Base-by-base conservation (phyloP, 2,888 invertebrate genomes). In the Rhamphomyia laevipes region DNA sequence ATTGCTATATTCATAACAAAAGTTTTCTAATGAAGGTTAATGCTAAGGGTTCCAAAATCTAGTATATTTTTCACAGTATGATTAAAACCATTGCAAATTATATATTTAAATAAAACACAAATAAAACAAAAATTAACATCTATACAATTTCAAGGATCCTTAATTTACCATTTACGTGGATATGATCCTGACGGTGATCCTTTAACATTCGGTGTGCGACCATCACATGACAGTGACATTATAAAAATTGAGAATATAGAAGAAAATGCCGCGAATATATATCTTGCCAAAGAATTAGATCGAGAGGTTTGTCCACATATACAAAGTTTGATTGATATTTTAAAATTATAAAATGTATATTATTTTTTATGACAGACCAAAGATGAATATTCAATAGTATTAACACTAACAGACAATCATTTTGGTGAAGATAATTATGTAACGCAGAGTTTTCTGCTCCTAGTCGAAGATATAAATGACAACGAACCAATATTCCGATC, bases 401-500 rank as follows among this genome's bases (percentile, higher is more conserved):
- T 93, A 61, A 93, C 92, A 3, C 72, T 93, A 60, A 90, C 89
- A 7, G 93, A 93, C 70, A 88, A 88, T 55, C 81, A 84, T 63
- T 78, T 91, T 56, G 89, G 87, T 21, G 86, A 87, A 56, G 88
- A 87, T 50, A 89, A 88, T 68, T 89, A 81, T 69, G 86, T 92
- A 58, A 91, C 90, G 1, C 92, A 92, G 73, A 90, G 91, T 64
- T 79, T 93, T 59, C 74, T 92, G 56, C 72, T 92, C 46, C 75
- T 92, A 59, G 90, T 93, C 43, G 92, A 92, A 73, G 93, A 93
- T 66, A 84, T 90, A 43, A 92, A 92, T 64, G 92, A 92, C 73
- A 92, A 92, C 73, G 84, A 82, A 61, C 93, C 93, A 30, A 77
- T 87, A 55, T 93, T 92, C 68, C 81, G 84, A 66, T 83, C 87